These are phyloP conservation scores for Gephyroberyx darwinii DNA, from an alignment of 2,797 vertebrate genomes.

Conservation along the genomic window DNA sequence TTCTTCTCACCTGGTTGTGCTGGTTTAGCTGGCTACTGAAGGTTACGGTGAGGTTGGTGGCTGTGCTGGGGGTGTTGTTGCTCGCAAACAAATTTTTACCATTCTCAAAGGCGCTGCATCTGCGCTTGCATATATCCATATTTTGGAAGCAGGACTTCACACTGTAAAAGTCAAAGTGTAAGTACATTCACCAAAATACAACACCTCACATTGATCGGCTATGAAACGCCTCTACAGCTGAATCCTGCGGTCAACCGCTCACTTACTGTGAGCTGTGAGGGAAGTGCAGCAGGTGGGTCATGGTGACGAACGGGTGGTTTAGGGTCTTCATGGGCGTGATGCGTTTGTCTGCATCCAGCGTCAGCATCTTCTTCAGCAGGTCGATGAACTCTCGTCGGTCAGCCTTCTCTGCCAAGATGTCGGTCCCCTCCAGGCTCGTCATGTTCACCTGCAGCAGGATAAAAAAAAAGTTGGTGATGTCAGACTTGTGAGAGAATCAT, in stretches of 20 bases:
- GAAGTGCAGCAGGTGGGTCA: conserved; percentile 97
- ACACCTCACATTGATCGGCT: background rate
- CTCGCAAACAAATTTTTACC: conserved; percentile 93
- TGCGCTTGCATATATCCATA: conserved; percentile 98
- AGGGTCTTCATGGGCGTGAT: conserved; percentile 97
- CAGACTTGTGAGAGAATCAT: background rate
- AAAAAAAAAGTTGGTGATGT: background rate
- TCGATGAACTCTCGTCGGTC: conserved; percentile 98
- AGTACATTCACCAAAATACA: background rate
- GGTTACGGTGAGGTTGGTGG: conserved; percentile 96
- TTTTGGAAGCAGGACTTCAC: conserved; percentile 99
- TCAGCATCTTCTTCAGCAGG: conserved; percentile 98
- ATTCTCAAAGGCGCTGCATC: conserved; percentile 94
- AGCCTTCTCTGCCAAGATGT: conserved; percentile 97
- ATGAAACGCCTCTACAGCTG: too few relatives aligned
- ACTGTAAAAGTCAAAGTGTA: conserved; percentile 64
- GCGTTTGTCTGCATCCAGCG: conserved; percentile 96
- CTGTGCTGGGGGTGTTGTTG: conserved; percentile 89
- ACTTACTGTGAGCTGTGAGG: conserved; percentile 98
- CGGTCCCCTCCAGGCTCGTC: conserved; percentile 95
- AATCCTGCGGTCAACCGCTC: background rate
- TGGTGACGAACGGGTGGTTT: conserved; percentile 96
- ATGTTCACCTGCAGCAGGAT: conserved; percentile 90
- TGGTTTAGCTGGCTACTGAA: conserved; percentile 97
- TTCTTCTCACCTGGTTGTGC: conserved; percentile 90